Conservation (phyloP, 2,888 invertebrate genomes). For the Phrixothrix hirtus region DNA sequence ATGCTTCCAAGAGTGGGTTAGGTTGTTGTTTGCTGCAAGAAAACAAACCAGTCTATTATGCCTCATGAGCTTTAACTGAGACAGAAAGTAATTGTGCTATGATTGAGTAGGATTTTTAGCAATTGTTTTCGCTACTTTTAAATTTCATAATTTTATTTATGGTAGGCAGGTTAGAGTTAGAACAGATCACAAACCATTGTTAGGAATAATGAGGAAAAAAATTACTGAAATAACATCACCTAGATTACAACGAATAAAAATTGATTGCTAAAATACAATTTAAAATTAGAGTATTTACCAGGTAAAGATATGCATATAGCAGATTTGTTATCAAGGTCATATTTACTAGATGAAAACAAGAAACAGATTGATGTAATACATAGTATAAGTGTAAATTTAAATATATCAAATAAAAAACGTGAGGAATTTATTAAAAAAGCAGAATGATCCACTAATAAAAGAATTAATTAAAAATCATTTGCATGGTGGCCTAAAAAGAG, state of each 20-base stretch:
- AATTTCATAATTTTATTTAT: too few species aligned
- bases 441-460: not conserved
- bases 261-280: constrained; percentile 35
- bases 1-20: too few species aligned
- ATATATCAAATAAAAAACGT: constrained; percentile 1
- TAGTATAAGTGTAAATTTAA: not conserved
- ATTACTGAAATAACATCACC: too few species aligned
- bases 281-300: constrained; percentile 35
- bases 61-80: too few species aligned
- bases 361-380: constrained; percentile 17
- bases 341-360: constrained; percentile 1
- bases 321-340: constrained; percentile 21
- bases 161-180: too few species aligned
- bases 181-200: constrained; percentile 13
- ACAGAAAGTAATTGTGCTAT: too few species aligned
- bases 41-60: too few species aligned
- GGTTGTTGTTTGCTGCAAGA: too few species aligned
- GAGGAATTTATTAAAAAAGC: constrained; percentile 4
- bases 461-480: not conserved
- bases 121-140: too few species aligned
- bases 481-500: constrained; percentile 3
- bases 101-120: too few species aligned
- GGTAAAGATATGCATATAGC: too few species aligned
- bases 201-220: constrained; percentile 12
- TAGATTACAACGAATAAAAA: constrained; percentile 30